Evolutionary conservation across 2,797 vertebrate species (phyloP), one percentile per base, ranked within the genome.

Genomic region (Podarcis lilfordi): DNA sequence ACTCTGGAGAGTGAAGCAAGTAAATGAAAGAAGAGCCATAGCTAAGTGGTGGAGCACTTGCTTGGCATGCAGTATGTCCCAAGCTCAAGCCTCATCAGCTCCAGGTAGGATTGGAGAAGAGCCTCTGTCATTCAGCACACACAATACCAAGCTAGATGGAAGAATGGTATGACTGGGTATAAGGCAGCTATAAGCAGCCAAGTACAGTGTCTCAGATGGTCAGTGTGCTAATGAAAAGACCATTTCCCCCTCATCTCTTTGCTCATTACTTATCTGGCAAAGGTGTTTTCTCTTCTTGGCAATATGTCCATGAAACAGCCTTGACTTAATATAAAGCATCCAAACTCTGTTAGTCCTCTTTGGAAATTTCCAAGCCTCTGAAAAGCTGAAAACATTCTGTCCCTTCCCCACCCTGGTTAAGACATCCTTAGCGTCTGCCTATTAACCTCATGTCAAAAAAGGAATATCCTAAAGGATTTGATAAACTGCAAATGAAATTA

Each of bases 401-500:
- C 89, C 78, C 93, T 35, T 93, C 91, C 89, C 95, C 93, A 55
- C 50, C 50, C 50, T 92, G 92, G 92, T 96, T 96, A 96, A 96
- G 95, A 93, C 96, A 91, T 94, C 96, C 95, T 97, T 97, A 96
- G 95, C 43, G 77, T 95, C 82, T 87, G 91, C 92, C 95, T 94
- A 93, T 97, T 96, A 96, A 94, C 95, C 95, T 96, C 94, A 93
- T 92, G 93, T 94, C 94, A 94, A 95, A 96, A 96, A 96, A 95
- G 89, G 95, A 96, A 96, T 96, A 96, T 97, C 96, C 96, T 96
- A 95, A 75, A 96, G 96, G 96, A 97, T 96, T 97, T 97, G 97
- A 97, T 97, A 97, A 97, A 97, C 96, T 96, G 95, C 95, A 97
- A 97, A 97, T 71, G 5, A 95, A 97, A 97, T 97, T 95, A 96